Base-by-base conservation (phyloP, 2,888 invertebrate species). In the Rambutsinella grinnellia region DNA sequence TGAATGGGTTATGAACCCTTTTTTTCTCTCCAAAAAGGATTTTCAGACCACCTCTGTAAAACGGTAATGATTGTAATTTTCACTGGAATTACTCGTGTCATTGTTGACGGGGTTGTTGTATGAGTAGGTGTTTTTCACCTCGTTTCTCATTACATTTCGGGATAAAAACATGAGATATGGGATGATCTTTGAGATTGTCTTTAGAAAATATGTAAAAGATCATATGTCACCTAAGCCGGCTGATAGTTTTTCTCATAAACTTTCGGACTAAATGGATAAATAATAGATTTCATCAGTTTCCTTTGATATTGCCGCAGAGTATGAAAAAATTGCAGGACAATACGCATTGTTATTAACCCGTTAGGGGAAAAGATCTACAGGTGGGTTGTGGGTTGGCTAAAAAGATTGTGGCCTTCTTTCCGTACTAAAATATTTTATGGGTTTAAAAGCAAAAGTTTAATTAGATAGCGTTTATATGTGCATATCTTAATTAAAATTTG, bases 81-180 rank as follows among this genome's bases (percentile, higher is more conserved):
- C n/a, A n/a, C n/a, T n/a, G n/a, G n/a, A n/a, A n/a, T n/a, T n/a
- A n/a, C n/a, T 36, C 28, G 17, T 15, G 17, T 63, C n/a, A 54
- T 54, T 23, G 54, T 54, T 21, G 24, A 23, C 13, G 5, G 51
- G 17, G 6, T 51, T 51, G 13, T 17, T 23, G 19, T 47, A 54
- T 61, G 27, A 63, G 26, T 62, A 61, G 63, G 49, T 75, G 74
- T 75, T 75, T 75, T 75, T 67, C 74, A 75, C 74, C 74, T 75
- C 67, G 74, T 75, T 75, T 75, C 62, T 62, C 51, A 6, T 28
- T 49, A 49, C 62, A 61, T 36, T 15, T 13, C 2, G 27, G 46
- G 17, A 17, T 46, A 58, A 23, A 67, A 58, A 21, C 46, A 27
- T 53, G 17, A 53, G 44, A 44, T 44, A 6, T 44, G 13, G 51